Conservation (phyloP, 2,113 vertebrate genomes). For the Toxostoma redivivum region DNA sequence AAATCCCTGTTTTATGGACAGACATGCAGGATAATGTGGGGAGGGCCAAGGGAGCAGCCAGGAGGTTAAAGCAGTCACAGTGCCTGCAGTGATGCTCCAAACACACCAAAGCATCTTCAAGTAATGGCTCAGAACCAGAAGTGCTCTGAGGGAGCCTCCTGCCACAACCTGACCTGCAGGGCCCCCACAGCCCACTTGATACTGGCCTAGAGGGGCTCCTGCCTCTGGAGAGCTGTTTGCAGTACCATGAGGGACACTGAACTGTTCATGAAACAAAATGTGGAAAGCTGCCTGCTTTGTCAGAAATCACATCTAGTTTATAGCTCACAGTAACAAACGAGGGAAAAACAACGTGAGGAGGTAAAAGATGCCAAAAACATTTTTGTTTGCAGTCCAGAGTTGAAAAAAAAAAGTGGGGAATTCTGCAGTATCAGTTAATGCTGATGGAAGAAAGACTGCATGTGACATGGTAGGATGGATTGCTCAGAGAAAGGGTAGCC, state of each 20-base stretch:
- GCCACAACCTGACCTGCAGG: neutral
- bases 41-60: neutral
- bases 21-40: neutral
- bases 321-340: neutral
- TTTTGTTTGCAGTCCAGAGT: neutral
- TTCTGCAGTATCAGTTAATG: neutral
- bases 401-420: fast-evolving
- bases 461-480: neutral
- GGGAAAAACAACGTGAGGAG: neutral
- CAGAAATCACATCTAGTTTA: neutral
- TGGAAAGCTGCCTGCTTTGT: neutral
- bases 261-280: neutral
- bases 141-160: neutral
- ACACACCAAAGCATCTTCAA: neutral
- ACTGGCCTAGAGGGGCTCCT: neutral
- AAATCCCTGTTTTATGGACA: neutral
- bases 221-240: neutral
- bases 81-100: neutral
- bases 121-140: neutral
- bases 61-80: neutral
- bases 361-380: neutral
- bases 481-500: neutral
- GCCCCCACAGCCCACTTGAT: neutral
- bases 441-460: neutral
- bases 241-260: neutral